Evolutionary conservation across 2,888 invertebrate species (phyloP).

Genomic region (Amphipoea oculea): DNA sequence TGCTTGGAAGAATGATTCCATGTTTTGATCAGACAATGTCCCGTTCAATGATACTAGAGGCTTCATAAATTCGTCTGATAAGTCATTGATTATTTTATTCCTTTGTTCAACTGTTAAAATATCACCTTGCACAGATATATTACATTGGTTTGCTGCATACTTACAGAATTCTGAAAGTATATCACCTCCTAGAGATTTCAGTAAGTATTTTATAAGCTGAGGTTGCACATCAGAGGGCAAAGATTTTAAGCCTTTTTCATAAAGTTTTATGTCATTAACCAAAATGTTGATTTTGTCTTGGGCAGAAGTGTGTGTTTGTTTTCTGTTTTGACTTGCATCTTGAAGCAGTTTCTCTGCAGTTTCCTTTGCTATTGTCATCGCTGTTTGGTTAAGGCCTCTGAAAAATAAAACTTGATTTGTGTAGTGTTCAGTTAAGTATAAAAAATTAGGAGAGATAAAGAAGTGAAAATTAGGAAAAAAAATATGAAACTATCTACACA

Average conservation of each 20-base stretch:
- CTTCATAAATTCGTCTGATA: conserved; percentile 92
- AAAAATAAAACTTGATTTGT: conserved; percentile 61
- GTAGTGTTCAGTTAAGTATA: background rate
- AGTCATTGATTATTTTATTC: conserved; percentile 93
- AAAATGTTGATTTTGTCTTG: conserved; percentile 96
- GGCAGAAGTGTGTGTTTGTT: conserved; percentile 95
- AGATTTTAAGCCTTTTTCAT: conserved; percentile 94
- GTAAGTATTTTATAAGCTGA: conserved; percentile 94
- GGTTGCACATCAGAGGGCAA: conserved; percentile 92
- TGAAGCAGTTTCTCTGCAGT: conserved; percentile 94
- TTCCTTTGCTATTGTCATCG: conserved; percentile 92
- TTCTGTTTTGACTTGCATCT: conserved; percentile 92
- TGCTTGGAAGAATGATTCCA: conserved; percentile 95
- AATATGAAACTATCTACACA: background rate
- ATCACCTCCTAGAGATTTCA: conserved; percentile 96
- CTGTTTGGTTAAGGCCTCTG: conserved; percentile 92
- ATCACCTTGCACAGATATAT: conserved; percentile 91
- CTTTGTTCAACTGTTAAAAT: conserved; percentile 92
- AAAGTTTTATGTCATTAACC: conserved; percentile 93
- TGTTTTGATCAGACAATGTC: conserved; percentile 92
- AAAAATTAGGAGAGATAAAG: background rate
- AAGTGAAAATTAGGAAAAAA: too few relatives aligned
- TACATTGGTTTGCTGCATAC: conserved; percentile 94
- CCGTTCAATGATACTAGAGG: conserved; percentile 92
- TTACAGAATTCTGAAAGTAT: conserved; percentile 94